Percentiles rank a stretch among this genome's conserved stretches.
These are phyloP conservation scores for Patella pellucida DNA, from an alignment of 2,888 invertebrate species.

Conservation along the genomic window DNA sequence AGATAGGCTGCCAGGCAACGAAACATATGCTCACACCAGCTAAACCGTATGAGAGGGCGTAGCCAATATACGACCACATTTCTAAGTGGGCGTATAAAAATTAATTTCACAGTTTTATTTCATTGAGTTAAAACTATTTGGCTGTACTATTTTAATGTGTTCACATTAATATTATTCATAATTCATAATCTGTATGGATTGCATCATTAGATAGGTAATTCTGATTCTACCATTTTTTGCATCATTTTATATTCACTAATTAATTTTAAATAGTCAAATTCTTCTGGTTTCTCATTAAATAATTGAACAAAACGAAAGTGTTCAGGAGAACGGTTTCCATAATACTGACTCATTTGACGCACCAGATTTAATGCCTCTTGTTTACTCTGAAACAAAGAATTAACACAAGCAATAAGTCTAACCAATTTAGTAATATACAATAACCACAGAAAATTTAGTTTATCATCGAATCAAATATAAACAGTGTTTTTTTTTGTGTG, in stretches of 20 bases:
- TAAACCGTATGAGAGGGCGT: no score
- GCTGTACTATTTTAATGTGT: no score
- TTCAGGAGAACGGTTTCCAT: slow-evolving; percentile 45
- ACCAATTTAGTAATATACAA: neutral
- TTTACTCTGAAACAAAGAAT: slow-evolving; percentile 45
- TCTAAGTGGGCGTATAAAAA: no score
- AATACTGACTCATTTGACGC: slow-evolving; percentile 56
- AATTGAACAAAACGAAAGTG: slow-evolving; percentile 46
- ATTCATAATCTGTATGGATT: no score
- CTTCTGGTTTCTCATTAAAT: slow-evolving; percentile 50
- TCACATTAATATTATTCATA: neutral
- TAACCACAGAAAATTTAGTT: neutral
- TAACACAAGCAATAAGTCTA: neutral
- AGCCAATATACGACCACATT: no score
- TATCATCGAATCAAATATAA: no score
- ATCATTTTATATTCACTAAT: slow-evolving; percentile 47
- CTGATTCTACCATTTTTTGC: slow-evolving; percentile 40
- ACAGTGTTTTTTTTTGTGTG: no score
- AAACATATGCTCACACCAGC: no score
- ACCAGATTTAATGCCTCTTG: slow-evolving; percentile 53
- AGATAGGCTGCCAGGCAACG: no score
- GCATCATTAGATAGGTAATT: neutral
- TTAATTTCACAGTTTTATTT: no score
- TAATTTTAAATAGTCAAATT: slow-evolving; percentile 48
- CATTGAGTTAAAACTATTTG: no score